Evolutionary conservation across 2,888 invertebrate species (phyloP).

Genomic region (Leucoptera coffeella): DNA sequence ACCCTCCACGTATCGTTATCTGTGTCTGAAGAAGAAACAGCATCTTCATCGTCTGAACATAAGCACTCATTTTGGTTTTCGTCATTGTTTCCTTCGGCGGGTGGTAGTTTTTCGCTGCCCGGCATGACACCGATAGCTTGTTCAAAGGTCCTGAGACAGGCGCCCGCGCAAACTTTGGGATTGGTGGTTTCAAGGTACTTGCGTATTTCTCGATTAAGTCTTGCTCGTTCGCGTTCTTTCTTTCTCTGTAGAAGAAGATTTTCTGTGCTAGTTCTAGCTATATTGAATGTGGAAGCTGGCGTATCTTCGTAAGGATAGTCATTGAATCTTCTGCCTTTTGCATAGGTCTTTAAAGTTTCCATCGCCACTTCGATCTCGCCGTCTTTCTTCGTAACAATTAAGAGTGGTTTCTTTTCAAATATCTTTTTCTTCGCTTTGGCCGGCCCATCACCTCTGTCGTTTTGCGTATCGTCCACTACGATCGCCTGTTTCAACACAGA

Average conservation of each 20-base stretch:
- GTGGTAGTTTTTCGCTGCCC: no score
- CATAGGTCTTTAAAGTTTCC: constrained; percentile 35
- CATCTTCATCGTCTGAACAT: constrained; percentile 30
- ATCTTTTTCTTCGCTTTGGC: constrained; percentile 9
- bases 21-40: constrained; percentile 29
- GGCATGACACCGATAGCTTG: constrained; percentile 35
- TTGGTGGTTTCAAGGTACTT: constrained; percentile 35
- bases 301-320: constrained; percentile 41
- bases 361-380: constrained; percentile 37
- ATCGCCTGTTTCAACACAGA: no score
- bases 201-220: constrained; percentile 30
- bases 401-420: no score
- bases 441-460: constrained; percentile 15
- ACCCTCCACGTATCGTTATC: constrained; percentile 41
- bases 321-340: constrained; percentile 22
- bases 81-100: constrained; percentile 8
- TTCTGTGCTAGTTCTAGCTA: constrained; percentile 39
- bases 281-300: constrained; percentile 23
- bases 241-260: constrained; percentile 24
- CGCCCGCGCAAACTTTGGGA: constrained; percentile 33
- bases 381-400: constrained; percentile 31
- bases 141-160: constrained; percentile 37
- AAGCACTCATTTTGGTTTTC: constrained; percentile 14
- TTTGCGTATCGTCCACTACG: no score
- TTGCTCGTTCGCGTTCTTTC: constrained; percentile 25